Percentiles rank a stretch among this genome's conserved stretches.
phyloP scores from a whole-genome alignment of 2,888 invertebrate species.

The Phytoseiulus persimilis region DNA sequence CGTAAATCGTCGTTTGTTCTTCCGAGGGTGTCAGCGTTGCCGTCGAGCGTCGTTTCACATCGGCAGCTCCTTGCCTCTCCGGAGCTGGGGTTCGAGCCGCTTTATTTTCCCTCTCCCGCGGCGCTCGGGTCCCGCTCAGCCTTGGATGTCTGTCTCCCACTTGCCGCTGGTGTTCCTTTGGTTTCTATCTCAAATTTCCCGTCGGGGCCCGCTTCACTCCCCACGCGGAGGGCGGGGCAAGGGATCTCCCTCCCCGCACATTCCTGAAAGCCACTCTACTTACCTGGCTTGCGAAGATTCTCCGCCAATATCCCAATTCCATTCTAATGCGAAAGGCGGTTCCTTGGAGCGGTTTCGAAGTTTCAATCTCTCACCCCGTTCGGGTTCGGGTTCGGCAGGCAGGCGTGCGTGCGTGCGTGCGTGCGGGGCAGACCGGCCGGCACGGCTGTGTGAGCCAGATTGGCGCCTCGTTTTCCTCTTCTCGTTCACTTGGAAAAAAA shows the following conservation, averaged over 20 bases:
- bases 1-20: background rate
- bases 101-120: background rate
- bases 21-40: background rate
- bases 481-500: background rate
- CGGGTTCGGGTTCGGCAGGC: background rate
- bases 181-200: background rate
- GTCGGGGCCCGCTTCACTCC: background rate
- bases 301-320: conserved; percentile 5
- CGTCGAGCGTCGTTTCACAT: background rate
- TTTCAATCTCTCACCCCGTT: conserved; percentile 5
- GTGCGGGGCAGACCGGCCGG: background rate
- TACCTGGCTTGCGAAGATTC: background rate
- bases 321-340: conserved; percentile 5
- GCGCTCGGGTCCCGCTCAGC: background rate
- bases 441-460: conserved; percentile 5
- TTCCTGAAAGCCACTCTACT: background rate
- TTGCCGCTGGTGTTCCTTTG: background rate
- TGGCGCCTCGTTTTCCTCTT: conserved; percentile 5
- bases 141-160: background rate
- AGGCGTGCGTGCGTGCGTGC: background rate
- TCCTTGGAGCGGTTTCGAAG: background rate
- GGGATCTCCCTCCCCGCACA: background rate
- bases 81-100: background rate
- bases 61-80: background rate
- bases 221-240: too few relatives aligned